Evolutionary conservation across 1,140 invertebrate genomes (phyloP), one percentile per base, ranked within the genome.

Genomic region (Sitophilus oryzae): DNA sequence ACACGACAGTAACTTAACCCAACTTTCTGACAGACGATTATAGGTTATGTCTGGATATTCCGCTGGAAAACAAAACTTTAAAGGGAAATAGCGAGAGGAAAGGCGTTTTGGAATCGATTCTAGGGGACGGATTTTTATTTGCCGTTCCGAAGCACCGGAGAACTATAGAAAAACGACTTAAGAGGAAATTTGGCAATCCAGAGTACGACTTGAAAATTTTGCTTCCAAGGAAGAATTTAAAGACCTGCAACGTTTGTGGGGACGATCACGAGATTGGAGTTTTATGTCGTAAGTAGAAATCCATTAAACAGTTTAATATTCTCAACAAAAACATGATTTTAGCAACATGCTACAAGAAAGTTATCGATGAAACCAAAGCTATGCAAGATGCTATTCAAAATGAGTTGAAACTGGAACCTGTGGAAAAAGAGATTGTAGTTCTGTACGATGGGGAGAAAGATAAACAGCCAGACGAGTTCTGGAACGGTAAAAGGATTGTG

Each of bases 361-460:
- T 93, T 0, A 84, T 82, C 63, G 66, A 76, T 44, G 91, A 94
- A 77, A 93, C 90, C 0, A 73, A 83, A 72, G 73, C 76, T 55
- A 88, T 93, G 72, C 82, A 90, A 73, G 75, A 83, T 5, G 77
- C 81, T 59, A 91, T 94, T 58, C 70, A 82, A 66, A 70, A 82
- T 36, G 76, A 87, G 61, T 70, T 91, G 10, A 81, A 82, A 42
- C 65, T 87, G 11, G 69, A 79, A 8, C 85, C 88, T 3, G 78
- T 93, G 38, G 87, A 92, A 68, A 77, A 89, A 67, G 88, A 93
- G 72, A 85, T 95, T 1, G 74, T 90, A 38, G 83, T 93, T 3
- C 66, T 93, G 1, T 95, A 93, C 71, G 77, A 91, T 67, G 84
- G 84, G 46, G 91, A 94, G 71, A 81, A 78, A 62, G 61, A 76